phyloP scores from a whole-genome alignment of 2,797 vertebrate species.

The Psittacula echo region DNA sequence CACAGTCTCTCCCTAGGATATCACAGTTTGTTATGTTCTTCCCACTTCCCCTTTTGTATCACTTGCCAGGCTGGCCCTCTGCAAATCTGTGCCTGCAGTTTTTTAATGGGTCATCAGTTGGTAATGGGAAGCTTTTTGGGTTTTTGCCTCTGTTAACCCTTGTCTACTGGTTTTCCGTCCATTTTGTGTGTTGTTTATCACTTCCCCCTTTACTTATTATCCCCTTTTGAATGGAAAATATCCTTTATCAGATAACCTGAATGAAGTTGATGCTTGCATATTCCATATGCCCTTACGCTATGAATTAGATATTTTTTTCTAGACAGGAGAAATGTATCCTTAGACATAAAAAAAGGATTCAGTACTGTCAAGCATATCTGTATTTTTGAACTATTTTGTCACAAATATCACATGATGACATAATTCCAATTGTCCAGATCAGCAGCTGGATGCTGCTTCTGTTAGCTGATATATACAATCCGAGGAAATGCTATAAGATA shows the following conservation, averaged over 20 bases:
- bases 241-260: not conserved
- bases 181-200: not conserved
- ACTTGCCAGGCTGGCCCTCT: not conserved
- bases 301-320: not conserved
- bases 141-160: not conserved
- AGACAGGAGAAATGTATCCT: not conserved
- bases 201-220: not conserved
- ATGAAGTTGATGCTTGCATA: not conserved
- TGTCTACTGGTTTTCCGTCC: not conserved
- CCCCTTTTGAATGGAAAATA: not conserved
- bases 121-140: fast-evolving
- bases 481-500: not conserved
- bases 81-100: not conserved
- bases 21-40: not conserved
- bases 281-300: not conserved
- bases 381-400: not conserved
- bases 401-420: not conserved
- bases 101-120: not conserved
- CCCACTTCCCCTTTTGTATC: not conserved
- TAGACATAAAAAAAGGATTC: not conserved
- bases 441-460: not conserved
- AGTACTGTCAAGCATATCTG: not conserved
- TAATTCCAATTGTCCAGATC: not conserved
- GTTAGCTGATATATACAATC: not conserved
- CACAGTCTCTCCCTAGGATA: not conserved